A percentile compares a stretch with the other conserved stretches of the same genome.
Evolutionary conservation across 2,888 invertebrate genomes (phyloP).

Genomic region (Cactoblastis cactorum): DNA sequence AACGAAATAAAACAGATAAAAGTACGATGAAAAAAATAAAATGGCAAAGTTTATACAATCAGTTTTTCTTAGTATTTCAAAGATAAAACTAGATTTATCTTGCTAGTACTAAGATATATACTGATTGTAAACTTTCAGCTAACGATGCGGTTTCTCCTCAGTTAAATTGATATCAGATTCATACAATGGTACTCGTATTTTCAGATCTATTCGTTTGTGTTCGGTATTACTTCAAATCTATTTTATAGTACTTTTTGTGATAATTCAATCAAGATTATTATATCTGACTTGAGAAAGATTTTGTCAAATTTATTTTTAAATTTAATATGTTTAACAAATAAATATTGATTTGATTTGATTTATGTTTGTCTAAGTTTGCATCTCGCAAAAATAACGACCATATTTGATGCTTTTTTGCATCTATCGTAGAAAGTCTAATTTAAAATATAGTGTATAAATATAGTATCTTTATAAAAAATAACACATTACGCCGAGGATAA

Average conservation of each 20-base stretch:
- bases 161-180: slow-evolving; percentile 14
- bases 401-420: no score
- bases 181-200: background rate
- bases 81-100: background rate
- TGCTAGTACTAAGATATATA: background rate
- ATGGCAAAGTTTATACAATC: background rate
- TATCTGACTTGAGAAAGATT: no score
- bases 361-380: no score
- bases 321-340: no score
- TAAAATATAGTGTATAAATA: background rate
- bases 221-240: no score
- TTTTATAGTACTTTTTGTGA: no score
- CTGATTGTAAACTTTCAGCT: slow-evolving; percentile 7
- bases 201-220: no score
- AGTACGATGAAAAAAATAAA: background rate
- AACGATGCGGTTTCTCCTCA: slow-evolving; percentile 11
- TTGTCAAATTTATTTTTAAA: background rate
- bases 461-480: background rate
- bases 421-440: no score
- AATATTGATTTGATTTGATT: no score
- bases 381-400: no score
- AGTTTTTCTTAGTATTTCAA: background rate
- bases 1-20: background rate
- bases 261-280: no score
- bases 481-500: background rate